Percentiles rank a stretch among this genome's conserved stretches.
phyloP scores from a whole-genome alignment of 2,113 vertebrate species.

The Mellivora capensis region DNA sequence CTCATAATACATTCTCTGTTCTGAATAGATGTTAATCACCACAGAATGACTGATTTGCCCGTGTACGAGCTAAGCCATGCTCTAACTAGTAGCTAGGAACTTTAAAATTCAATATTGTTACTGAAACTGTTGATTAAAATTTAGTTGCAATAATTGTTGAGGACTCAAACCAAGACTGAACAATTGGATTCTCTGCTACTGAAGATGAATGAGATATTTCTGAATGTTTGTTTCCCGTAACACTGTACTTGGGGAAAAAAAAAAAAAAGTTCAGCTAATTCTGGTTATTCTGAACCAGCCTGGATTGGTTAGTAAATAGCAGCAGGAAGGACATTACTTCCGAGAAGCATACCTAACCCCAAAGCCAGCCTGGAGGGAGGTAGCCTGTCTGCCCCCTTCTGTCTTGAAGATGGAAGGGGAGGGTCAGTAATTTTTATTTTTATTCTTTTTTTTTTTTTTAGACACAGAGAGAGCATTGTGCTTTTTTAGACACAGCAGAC shows the following conservation, averaged over 20 bases:
- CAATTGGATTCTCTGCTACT: conserved; percentile 17
- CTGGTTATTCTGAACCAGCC: not conserved
- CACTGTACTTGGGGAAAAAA: not conserved
- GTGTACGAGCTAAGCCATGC: conserved; percentile 76
- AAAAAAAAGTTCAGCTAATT: conserved; percentile 30
- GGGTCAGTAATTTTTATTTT: not conserved
- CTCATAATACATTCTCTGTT: conserved; percentile 85
- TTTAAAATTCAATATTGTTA: conserved; percentile 82
- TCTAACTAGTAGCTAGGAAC: conserved; percentile 83
- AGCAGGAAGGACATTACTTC: conserved; percentile 14
- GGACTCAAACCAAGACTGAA: conserved; percentile 53
- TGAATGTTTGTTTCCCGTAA: conserved; percentile 13
- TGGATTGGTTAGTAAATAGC: not conserved
- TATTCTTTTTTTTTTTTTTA: too few relatives aligned
- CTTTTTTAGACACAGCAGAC: too few relatives aligned
- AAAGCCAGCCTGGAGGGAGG: not conserved
- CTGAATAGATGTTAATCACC: conserved; percentile 88
- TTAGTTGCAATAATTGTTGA: conserved; percentile 71
- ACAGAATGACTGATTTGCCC: conserved; percentile 80
- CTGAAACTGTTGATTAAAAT: conserved; percentile 81
- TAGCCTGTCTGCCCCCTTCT: rapidly evolving
- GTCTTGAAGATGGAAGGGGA: not conserved
- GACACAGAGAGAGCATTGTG: too few relatives aligned
- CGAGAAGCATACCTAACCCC: not conserved
- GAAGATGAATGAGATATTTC: conserved; percentile 32